phyloP scores from a whole-genome alignment of 2,888 invertebrate genomes.

The Onthophagus sagittarius region DNA sequence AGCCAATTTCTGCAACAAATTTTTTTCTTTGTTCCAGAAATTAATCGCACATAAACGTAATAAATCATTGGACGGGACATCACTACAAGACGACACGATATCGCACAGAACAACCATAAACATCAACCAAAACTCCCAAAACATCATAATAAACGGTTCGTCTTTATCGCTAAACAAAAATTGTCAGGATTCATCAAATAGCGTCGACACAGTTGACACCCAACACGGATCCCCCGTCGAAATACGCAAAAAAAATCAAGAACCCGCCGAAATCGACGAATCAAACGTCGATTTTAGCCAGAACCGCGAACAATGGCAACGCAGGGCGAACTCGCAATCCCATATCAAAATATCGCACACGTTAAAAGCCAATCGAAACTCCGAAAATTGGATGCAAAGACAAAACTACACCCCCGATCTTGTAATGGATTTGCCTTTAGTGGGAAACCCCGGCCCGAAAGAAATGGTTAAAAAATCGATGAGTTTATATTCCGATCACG shows the following conservation, averaged over 20 bases:
- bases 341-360: constrained; percentile 39
- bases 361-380: constrained; percentile 43
- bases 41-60: constrained; percentile 30
- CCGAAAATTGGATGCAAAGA: constrained; percentile 42
- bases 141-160: constrained; percentile 36
- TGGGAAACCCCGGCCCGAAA: constrained; percentile 47
- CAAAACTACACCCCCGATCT: constrained; percentile 71
- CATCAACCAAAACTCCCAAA: constrained; percentile 34
- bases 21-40: constrained; percentile 36
- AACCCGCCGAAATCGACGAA: constrained; percentile 39
- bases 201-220: constrained; percentile 10
- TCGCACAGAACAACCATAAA: constrained; percentile 39
- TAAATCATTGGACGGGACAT: constrained; percentile 33
- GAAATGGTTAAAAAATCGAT: constrained; percentile 44
- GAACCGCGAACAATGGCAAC: constrained; percentile 61
- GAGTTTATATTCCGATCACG: constrained; percentile 34
- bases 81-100: constrained; percentile 34
- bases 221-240: constrained; percentile 22
- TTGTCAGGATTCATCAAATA: neutral
- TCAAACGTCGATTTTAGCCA: constrained; percentile 50
- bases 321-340: constrained; percentile 56
- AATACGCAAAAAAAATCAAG: constrained; percentile 24
- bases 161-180: constrained; percentile 17
- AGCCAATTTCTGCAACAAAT: too few species aligned
- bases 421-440: constrained; percentile 74